Evolutionary conservation across 30 jellyfish, hydroid and myxozoan species (phyloP).

Genomic region (Pseudorhiza aurosa): DNA sequence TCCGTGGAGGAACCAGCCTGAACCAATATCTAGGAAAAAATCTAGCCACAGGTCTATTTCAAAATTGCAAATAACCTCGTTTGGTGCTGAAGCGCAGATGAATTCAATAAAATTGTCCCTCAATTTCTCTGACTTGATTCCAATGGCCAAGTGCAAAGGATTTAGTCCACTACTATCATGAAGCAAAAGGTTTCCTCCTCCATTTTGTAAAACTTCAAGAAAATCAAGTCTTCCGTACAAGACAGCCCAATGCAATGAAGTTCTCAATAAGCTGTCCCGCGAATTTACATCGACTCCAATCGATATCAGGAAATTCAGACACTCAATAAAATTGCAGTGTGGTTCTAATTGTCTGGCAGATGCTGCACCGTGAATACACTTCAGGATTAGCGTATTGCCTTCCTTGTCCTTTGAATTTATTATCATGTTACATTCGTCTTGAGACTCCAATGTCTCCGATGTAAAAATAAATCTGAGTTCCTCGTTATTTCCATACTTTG

Average conservation of each 20-base stretch:
- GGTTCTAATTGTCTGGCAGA: conserved; percentile 8
- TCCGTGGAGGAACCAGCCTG: no score
- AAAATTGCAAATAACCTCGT: no score
- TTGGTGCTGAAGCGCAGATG: conserved; percentile 39
- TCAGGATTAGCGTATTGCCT: conserved; percentile 37
- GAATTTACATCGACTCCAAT: conserved; percentile 39
- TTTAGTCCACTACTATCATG: conserved; percentile 45
- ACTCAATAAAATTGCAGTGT: conserved; percentile 20
- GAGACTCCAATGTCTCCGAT: neutral
- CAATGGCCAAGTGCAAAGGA: conserved; percentile 70
- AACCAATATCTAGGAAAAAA: no score
- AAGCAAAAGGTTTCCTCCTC: conserved; percentile 45
- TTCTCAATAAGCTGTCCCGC: conserved; percentile 47
- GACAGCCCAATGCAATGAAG: conserved; percentile 68
- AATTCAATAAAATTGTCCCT: conserved; percentile 44
- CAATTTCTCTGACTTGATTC: conserved; percentile 38
- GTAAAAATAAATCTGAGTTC: neutral
- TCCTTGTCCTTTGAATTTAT: conserved; percentile 40
- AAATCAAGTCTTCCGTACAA: conserved; percentile 47
- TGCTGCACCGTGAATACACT: conserved; percentile 64
- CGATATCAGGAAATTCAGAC: conserved; percentile 44
- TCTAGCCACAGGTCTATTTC: no score
- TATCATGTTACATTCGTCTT: conserved; percentile 16
- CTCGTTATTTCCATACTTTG: conserved; percentile 33
- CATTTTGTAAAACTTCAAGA: conserved; percentile 4